Evolutionary conservation across 2,113 vertebrate genomes (phyloP).

Genomic region (Parotia lawesii): DNA sequence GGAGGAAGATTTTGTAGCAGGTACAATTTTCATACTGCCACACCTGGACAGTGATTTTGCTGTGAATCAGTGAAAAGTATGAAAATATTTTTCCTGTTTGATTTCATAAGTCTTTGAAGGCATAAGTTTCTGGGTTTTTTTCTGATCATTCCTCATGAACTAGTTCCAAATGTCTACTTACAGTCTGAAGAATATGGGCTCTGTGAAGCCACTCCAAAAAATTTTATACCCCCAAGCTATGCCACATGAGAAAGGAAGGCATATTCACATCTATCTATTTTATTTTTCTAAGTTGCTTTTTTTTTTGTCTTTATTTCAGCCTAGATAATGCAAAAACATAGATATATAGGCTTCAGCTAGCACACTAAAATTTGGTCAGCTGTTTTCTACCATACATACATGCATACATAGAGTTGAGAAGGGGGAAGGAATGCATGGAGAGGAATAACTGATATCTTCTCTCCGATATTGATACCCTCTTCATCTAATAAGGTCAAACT

Average conservation of each 20-base stretch:
- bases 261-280: neutral
- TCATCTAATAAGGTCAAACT: neutral
- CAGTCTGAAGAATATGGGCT: neutral
- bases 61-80: neutral
- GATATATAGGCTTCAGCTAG: neutral
- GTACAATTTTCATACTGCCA: neutral
- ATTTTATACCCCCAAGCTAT: rapidly evolving
- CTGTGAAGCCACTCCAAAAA: neutral
- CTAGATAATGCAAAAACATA: neutral
- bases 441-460: neutral
- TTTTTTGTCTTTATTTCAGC: neutral
- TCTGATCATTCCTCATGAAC: neutral
- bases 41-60: neutral
- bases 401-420: neutral
- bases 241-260: neutral
- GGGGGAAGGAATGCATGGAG: neutral
- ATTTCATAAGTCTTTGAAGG: neutral
- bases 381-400: neutral
- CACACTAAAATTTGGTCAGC: neutral
- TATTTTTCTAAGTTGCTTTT: neutral
- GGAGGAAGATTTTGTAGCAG: neutral
- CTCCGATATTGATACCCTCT: neutral
- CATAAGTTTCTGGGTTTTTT: too few relatives aligned
- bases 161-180: neutral
- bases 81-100: neutral